These are phyloP conservation scores for Gallinago nigripennis DNA, from an alignment of 2,797 vertebrate genomes.

Conservation along the genomic window DNA sequence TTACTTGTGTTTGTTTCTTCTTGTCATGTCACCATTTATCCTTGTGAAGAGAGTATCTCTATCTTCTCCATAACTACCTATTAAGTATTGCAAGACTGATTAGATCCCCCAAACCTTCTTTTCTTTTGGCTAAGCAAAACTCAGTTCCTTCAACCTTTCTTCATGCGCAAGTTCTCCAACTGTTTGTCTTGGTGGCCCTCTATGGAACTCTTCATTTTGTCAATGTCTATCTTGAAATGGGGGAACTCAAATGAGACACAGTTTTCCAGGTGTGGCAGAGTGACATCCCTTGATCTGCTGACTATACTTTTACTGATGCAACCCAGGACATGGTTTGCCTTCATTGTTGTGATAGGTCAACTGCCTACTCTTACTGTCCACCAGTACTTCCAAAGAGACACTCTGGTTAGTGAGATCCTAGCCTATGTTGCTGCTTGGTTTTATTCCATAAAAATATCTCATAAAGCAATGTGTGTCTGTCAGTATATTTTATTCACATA, in stretches of 20 bases:
- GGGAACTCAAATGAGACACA: neutral
- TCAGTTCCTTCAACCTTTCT: neutral
- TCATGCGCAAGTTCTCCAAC: neutral
- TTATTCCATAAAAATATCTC: neutral
- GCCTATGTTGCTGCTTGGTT: neutral
- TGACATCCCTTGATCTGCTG: neutral
- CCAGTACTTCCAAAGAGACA: neutral
- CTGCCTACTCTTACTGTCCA: neutral
- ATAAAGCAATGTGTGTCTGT: neutral
- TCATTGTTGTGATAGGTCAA: neutral
- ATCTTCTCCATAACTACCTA: neutral
- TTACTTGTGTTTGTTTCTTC: neutral
- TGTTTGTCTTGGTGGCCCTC: neutral
- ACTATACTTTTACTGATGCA: accelerated
- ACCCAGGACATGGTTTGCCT: neutral
- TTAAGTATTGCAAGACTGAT: neutral
- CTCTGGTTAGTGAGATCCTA: neutral
- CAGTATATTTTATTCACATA: neutral
- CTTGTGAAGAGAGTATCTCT: neutral
- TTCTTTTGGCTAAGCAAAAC: neutral
- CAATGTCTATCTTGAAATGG: neutral
- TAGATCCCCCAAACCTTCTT: neutral
- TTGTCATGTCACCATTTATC: neutral
- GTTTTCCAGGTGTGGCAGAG: neutral
- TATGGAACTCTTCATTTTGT: neutral